Evolutionary conservation across 2,113 vertebrate genomes (phyloP).

Genomic region (Garra rufa): DNA sequence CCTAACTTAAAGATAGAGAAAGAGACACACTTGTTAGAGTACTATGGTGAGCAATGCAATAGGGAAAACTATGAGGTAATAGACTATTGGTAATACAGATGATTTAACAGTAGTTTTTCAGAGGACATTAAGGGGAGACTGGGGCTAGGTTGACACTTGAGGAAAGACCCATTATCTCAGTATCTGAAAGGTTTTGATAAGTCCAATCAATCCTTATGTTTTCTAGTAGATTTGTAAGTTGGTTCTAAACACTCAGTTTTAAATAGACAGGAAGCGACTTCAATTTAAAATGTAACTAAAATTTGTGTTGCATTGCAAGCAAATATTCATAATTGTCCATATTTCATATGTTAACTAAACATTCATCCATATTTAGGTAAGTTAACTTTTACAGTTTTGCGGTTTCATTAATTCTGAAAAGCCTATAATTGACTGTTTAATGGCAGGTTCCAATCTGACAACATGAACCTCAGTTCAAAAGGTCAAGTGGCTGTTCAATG

Average conservation of each 20-base stretch:
- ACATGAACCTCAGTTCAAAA: background rate
- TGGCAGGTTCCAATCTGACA: background rate
- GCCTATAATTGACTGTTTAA: background rate
- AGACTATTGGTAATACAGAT: background rate
- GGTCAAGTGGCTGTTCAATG: background rate
- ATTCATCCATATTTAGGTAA: background rate
- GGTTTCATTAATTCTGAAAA: background rate
- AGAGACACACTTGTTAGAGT: background rate
- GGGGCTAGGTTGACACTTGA: background rate
- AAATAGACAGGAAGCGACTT: background rate
- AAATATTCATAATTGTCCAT: background rate
- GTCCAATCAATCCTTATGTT: background rate
- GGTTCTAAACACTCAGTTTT: too few species aligned
- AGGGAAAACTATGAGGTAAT: background rate
- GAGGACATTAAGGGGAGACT: background rate
- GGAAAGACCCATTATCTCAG: background rate
- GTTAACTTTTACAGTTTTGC: background rate
- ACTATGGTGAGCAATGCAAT: background rate
- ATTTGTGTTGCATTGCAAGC: background rate
- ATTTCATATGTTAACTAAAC: background rate
- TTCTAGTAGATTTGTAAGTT: background rate
- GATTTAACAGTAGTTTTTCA: background rate
- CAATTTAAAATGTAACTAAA: background rate
- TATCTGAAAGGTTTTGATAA: background rate
- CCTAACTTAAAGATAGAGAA: conserved; percentile 66